These are phyloP conservation scores for Plebejus anna DNA, from an alignment of 2,888 invertebrate genomes.

Conservation along the genomic window DNA sequence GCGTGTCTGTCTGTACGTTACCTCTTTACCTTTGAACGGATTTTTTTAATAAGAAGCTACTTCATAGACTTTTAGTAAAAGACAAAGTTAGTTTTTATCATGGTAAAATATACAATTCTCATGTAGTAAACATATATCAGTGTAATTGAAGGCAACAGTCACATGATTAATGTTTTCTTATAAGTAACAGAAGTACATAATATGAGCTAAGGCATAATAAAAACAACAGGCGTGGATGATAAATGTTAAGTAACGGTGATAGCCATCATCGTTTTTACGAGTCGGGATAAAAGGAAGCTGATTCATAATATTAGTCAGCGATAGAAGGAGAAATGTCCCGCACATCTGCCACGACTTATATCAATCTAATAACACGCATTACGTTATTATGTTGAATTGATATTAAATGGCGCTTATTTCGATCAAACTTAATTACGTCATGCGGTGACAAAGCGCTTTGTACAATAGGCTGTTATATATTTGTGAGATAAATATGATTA, in stretches of 20 bases:
- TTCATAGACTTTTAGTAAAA: neutral
- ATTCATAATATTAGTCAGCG: slow-evolving; percentile 23
- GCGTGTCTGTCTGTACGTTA: too few species aligned
- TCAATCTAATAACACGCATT: slow-evolving; percentile 4
- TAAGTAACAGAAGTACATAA: neutral
- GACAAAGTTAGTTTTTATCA: neutral
- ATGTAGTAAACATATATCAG: neutral
- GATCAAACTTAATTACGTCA: slow-evolving; percentile 1
- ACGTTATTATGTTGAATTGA: slow-evolving; percentile 13
- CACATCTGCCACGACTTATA: slow-evolving; percentile 17
- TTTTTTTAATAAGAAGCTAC: too few species aligned
- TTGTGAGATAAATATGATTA: neutral
- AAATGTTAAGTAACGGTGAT: neutral
- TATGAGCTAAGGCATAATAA: neutral
- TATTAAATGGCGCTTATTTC: slow-evolving; percentile 6
- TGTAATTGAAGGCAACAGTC: neutral
- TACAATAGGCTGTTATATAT: neutral
- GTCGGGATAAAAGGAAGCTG: slow-evolving; percentile 6
- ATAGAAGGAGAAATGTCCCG: slow-evolving; percentile 9
- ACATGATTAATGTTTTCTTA: too few species aligned
- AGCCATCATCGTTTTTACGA: neutral
- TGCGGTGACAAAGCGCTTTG: neutral
- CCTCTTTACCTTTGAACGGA: too few species aligned
- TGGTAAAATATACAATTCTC: neutral
- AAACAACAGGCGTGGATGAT: neutral